phyloP scores from a whole-genome alignment of 2,797 vertebrate genomes.

The Galagoides demidoff region DNA sequence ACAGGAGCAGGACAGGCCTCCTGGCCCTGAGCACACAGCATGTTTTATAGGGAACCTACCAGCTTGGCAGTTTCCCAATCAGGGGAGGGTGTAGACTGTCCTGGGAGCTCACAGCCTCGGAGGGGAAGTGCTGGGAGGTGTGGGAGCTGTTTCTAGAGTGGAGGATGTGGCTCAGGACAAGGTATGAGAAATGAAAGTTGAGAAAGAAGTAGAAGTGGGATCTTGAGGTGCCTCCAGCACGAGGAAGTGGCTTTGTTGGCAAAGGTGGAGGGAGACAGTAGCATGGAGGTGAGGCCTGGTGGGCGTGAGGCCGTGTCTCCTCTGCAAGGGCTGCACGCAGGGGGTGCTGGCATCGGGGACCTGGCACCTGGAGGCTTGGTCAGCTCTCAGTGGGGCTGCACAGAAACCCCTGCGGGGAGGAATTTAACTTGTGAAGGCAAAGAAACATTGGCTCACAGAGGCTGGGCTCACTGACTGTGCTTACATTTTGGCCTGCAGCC shows the following conservation, averaged over 20 bases:
- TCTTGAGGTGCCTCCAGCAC: constrained; percentile 48
- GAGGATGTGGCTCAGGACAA: constrained; percentile 73
- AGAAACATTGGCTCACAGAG: background rate
- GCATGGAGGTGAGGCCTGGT: background rate
- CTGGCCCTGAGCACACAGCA: too few relatives aligned
- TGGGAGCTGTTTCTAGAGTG: constrained; percentile 61
- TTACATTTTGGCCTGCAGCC: background rate
- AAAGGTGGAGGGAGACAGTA: constrained; percentile 51
- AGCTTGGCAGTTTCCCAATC: background rate
- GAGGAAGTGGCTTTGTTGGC: constrained; percentile 78
- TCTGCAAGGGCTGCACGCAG: fast-evolving
- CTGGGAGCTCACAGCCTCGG: background rate
- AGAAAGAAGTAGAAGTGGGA: constrained; percentile 61
- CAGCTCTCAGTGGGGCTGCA: fast-evolving
- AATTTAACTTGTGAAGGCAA: background rate
- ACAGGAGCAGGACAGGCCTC: background rate
- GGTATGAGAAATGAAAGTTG: constrained; percentile 78
- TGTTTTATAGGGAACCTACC: background rate
- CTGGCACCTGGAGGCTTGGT: background rate
- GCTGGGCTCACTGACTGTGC: background rate
- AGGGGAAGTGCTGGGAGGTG: constrained; percentile 51
- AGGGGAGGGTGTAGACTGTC: background rate
- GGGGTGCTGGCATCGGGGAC: background rate
- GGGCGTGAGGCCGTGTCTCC: background rate
- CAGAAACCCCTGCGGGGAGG: background rate